Evolutionary conservation across 1,140 invertebrate genomes (phyloP).

Genomic region (Micrasema minimum): DNA sequence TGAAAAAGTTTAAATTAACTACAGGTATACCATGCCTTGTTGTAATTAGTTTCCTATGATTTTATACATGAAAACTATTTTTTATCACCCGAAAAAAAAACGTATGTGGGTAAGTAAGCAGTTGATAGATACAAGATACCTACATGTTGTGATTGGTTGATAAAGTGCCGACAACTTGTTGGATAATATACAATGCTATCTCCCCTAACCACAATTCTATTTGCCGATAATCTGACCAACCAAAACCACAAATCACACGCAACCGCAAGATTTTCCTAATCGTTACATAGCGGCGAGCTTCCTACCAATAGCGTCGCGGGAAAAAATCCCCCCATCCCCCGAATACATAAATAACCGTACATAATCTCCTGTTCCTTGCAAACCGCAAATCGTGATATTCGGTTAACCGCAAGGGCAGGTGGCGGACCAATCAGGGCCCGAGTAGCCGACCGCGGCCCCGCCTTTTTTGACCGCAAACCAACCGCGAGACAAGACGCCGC

Average conservation of each 20-base stretch:
- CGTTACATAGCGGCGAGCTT: background rate
- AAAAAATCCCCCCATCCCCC: slow-evolving; percentile 41
- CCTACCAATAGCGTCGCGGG: slow-evolving; percentile 33
- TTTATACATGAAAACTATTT: too few relatives aligned
- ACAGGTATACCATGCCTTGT: too few relatives aligned
- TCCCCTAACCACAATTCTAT: background rate
- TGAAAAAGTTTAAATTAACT: too few relatives aligned
- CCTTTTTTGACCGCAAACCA: slow-evolving; percentile 66
- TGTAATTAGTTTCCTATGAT: too few relatives aligned
- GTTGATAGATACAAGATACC: too few relatives aligned
- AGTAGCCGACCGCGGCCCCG: slow-evolving; percentile 59
- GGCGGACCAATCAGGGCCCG: slow-evolving; percentile 57
- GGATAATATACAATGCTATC: background rate
- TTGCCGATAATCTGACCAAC: slow-evolving; percentile 3
- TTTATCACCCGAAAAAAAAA: too few relatives aligned
- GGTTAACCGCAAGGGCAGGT: slow-evolving; percentile 59
- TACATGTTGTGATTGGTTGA: too few relatives aligned
- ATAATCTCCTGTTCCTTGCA: slow-evolving; percentile 38
- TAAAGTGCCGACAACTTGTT: too few relatives aligned
- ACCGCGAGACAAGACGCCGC: slow-evolving; percentile 60
- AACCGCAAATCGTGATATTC: slow-evolving; percentile 52
- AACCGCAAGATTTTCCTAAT: slow-evolving; percentile 30
- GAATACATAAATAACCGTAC: too few relatives aligned
- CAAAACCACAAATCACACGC: slow-evolving; percentile 28
- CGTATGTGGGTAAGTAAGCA: too few relatives aligned